Percentiles rank a stretch among this genome's conserved stretches.
Evolutionary conservation across 2,113 vertebrate species (phyloP).

Genomic region (Tringa solitaria): DNA sequence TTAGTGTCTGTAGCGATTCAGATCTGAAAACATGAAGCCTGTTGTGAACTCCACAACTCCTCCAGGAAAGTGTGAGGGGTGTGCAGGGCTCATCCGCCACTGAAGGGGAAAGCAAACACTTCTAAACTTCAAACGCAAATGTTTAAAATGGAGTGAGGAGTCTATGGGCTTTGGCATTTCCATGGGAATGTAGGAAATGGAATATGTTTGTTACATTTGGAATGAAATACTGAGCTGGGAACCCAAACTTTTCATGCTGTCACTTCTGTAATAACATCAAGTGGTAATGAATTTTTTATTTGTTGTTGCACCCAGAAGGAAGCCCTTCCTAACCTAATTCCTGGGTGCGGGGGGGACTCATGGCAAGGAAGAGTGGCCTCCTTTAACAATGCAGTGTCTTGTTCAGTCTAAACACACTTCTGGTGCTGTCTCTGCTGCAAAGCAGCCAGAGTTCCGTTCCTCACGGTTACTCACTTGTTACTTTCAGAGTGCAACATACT

Average conservation of each 20-base stretch:
- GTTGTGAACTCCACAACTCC: neutral
- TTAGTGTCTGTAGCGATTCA: neutral
- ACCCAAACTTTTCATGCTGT: neutral
- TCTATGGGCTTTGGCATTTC: constrained; percentile 1
- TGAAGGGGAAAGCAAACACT: neutral
- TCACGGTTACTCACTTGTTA: neutral
- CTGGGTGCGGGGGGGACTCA: neutral
- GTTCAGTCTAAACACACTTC: neutral
- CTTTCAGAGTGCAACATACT: neutral
- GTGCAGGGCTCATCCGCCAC: neutral
- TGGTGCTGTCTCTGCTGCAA: neutral
- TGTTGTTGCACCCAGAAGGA: neutral
- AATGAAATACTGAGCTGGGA: neutral
- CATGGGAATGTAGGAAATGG: neutral
- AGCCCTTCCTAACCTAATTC: neutral
- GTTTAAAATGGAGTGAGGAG: neutral
- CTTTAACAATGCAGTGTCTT: neutral
- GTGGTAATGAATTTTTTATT: neutral
- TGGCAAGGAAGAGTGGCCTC: neutral
- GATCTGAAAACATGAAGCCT: neutral
- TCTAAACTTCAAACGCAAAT: neutral
- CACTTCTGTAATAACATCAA: neutral
- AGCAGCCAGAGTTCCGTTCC: neutral
- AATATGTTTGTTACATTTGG: constrained; percentile 13
- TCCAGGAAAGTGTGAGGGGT: neutral